Conservation (phyloP, 1,140 invertebrate species). For the Venturia canescens region DNA sequence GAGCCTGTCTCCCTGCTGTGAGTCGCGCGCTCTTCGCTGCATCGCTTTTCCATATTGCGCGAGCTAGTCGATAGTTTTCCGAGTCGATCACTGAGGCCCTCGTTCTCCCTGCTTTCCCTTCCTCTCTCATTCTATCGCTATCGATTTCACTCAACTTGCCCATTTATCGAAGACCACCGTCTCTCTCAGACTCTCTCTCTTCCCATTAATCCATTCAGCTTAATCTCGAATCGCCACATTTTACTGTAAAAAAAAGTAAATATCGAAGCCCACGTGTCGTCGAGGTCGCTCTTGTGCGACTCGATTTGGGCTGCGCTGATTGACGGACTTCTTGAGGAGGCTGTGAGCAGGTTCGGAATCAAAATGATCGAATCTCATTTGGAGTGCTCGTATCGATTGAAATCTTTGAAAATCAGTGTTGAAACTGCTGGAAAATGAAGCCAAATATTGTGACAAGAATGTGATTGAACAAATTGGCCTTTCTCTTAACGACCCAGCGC, state of each 20-base stretch:
- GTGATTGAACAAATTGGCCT: not conserved
- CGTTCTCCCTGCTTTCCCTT: no score
- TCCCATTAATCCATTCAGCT: slow-evolving; percentile 22
- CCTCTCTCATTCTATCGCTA: slow-evolving; percentile 25
- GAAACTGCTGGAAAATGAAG: no score
- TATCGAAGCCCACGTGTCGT: no score
- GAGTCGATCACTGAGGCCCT: slow-evolving; percentile 28
- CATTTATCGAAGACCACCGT: slow-evolving; percentile 23
- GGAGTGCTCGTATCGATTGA: no score
- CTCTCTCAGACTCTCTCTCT: slow-evolving; percentile 45
- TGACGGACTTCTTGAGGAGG: no score
- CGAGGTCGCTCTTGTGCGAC: no score
- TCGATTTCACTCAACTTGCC: slow-evolving; percentile 9
- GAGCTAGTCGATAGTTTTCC: slow-evolving; percentile 53
- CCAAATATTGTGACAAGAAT: not conserved
- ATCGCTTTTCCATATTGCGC: slow-evolving; percentile 45
- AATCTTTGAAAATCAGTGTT: no score
- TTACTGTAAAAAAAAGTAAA: not conserved
- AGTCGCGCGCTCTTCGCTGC: slow-evolving; percentile 29
- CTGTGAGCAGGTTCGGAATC: no score
- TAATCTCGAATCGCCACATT: slow-evolving; percentile 13
- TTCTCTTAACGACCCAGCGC: not conserved
- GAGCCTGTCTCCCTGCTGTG: slow-evolving; percentile 16
- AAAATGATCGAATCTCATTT: no score
- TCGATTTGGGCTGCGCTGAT: no score